phyloP scores from a whole-genome alignment of 2,797 vertebrate species.

The Euphonia xanthogaster region DNA sequence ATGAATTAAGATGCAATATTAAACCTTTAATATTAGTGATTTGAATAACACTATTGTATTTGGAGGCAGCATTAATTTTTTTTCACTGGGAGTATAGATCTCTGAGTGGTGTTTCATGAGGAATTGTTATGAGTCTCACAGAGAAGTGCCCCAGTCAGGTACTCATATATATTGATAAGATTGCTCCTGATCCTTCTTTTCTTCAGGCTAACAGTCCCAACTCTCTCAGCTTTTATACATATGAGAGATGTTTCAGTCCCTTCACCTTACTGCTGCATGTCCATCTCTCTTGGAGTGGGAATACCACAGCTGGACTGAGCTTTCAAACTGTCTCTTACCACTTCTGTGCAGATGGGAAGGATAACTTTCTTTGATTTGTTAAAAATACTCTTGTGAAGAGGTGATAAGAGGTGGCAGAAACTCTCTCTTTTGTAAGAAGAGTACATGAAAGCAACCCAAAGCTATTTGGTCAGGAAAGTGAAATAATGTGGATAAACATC shows the following conservation, averaged over 20 bases:
- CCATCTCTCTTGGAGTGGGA: not conserved
- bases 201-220: not conserved
- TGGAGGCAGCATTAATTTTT: not conserved
- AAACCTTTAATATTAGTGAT: not conserved
- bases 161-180: not conserved
- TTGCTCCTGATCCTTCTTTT: not conserved
- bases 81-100: not conserved
- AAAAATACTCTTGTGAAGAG: not conserved
- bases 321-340: not conserved
- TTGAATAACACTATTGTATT: not conserved
- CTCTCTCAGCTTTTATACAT: not conserved
- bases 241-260: not conserved
- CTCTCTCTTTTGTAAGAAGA: not conserved
- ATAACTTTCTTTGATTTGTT: not conserved
- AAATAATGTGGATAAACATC: not conserved
- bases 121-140: not conserved
- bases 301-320: not conserved
- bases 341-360: not conserved
- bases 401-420: not conserved
- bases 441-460: not conserved
- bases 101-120: not conserved
- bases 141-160: not conserved
- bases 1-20: not conserved
- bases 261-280: not conserved
- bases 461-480: not conserved